These are phyloP conservation scores for Solenopsis invicta DNA, from an alignment of 1,140 invertebrate genomes.

Conservation along the genomic window DNA sequence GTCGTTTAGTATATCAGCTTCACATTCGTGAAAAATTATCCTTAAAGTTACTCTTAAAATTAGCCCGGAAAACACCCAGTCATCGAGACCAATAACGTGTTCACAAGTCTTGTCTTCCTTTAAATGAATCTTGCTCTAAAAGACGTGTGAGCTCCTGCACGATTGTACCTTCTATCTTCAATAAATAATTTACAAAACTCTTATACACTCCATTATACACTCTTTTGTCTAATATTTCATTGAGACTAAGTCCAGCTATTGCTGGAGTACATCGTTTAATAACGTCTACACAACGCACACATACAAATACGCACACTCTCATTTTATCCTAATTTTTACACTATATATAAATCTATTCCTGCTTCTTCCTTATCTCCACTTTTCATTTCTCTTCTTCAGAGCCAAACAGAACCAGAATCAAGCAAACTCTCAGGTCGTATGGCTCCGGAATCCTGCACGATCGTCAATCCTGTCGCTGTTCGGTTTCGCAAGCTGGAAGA, in stretches of 20 bases:
- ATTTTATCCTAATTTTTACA: constrained; percentile 11
- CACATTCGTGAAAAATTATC: not conserved
- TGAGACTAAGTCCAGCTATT: constrained; percentile 15
- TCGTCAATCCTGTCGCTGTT: not conserved
- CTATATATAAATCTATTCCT: constrained; percentile 17
- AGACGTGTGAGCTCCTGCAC: not conserved
- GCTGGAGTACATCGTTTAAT: not conserved
- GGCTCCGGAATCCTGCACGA: not conserved
- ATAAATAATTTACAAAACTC: constrained; percentile 42
- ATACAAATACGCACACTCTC: not conserved
- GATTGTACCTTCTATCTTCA: not conserved
- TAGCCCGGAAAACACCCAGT: constrained; percentile 8
- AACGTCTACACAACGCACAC: not conserved
- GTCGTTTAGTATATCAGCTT: constrained; percentile 21
- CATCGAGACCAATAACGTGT: not conserved
- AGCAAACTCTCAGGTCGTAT: not conserved
- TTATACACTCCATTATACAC: not conserved
- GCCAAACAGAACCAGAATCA: constrained; percentile 2
- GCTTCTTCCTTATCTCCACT: not conserved
- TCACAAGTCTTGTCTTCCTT: not conserved
- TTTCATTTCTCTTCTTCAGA: not conserved
- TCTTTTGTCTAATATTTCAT: not conserved
- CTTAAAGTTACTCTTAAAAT: constrained; percentile 31
- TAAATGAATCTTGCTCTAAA: not conserved
- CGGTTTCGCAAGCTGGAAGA: constrained; percentile 10